phyloP scores from a whole-genome alignment of 2,113 vertebrate species.

The Lathamus discolor region DNA sequence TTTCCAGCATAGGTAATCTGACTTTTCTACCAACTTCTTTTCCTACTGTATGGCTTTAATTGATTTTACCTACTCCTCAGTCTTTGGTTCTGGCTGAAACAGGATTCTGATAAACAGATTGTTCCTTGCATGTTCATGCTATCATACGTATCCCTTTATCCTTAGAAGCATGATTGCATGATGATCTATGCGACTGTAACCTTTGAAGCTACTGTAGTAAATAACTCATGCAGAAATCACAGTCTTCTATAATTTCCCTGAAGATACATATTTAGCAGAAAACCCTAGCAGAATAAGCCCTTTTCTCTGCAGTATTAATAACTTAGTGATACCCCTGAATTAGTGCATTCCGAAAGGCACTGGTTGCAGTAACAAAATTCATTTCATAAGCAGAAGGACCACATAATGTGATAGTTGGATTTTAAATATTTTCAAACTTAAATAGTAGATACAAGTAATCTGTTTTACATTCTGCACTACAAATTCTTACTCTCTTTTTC shows the following conservation, averaged over 20 bases:
- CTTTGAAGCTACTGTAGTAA: neutral
- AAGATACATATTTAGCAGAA: neutral
- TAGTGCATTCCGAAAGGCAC: neutral
- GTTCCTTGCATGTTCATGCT: neutral
- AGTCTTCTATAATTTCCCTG: neutral
- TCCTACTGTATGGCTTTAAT: neutral
- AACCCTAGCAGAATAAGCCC: neutral
- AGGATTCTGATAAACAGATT: neutral
- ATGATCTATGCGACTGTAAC: neutral
- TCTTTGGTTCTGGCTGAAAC: neutral
- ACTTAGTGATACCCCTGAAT: neutral
- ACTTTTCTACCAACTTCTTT: neutral
- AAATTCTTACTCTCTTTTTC: neutral
- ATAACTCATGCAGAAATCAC: neutral
- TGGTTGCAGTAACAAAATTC: neutral
- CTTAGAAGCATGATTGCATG: neutral
- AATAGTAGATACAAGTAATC: neutral
- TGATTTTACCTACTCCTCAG: neutral
- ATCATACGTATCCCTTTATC: neutral
- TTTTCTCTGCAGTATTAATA: neutral
- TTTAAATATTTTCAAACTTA: neutral
- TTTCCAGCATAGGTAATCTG: neutral
- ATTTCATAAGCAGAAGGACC: neutral
- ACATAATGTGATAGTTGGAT: neutral
- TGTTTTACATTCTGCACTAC: neutral